These are phyloP conservation scores for Alviniconcha strummeri DNA, from an alignment of 2,888 invertebrate species.

Conservation along the genomic window DNA sequence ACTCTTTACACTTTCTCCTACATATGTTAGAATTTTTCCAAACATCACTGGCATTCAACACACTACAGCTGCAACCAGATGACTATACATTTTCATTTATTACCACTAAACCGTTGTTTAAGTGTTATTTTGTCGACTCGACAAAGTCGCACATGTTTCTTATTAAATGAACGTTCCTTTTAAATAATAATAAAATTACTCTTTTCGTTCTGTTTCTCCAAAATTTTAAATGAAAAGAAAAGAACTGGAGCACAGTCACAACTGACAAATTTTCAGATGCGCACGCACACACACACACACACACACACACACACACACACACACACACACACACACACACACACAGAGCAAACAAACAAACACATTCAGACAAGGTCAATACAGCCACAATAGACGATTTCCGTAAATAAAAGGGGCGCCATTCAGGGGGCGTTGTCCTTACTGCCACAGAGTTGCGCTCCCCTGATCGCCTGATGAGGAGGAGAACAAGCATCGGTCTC, in stretches of 20 bases:
- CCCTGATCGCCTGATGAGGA: too few species aligned
- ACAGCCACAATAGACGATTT: too few species aligned
- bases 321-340: constrained; percentile 6
- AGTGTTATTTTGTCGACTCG: background rate
- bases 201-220: background rate
- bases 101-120: background rate
- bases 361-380: background rate
- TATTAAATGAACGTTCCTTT: background rate
- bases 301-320: constrained; percentile 6
- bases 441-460: too few species aligned
- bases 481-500: too few species aligned
- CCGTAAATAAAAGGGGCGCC: too few species aligned
- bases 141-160: background rate
- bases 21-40: too few species aligned
- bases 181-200: background rate
- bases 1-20: too few species aligned
- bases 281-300: background rate
- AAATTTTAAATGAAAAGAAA: background rate
- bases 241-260: background rate
- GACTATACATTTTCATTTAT: too few species aligned
- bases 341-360: background rate
- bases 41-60: too few species aligned
- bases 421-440: too few species aligned
- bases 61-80: too few species aligned
- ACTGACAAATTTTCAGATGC: background rate